Evolutionary conservation across 2,888 invertebrate species (phyloP).

Genomic region (Teleogryllus oceanicus): DNA sequence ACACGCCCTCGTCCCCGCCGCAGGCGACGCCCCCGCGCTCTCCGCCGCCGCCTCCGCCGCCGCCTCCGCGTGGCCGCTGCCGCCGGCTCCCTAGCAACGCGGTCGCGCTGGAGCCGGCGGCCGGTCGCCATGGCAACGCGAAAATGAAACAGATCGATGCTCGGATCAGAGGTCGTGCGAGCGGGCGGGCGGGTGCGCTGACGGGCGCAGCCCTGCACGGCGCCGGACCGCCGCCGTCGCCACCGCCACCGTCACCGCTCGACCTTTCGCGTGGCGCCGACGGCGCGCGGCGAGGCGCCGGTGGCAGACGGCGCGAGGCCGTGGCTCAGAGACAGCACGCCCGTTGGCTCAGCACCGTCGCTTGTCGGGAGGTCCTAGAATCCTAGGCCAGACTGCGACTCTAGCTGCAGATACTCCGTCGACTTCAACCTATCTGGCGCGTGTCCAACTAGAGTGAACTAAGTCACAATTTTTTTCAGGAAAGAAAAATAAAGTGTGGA

Average conservation of each 20-base stretch:
- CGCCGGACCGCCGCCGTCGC: background rate
- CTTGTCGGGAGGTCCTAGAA: too few relatives aligned
- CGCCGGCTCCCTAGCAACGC: background rate
- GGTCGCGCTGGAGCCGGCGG: background rate
- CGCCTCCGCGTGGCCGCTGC: background rate
- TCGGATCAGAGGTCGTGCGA: background rate
- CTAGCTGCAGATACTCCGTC: too few relatives aligned
- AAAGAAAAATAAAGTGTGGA: too few relatives aligned
- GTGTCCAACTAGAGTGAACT: too few relatives aligned
- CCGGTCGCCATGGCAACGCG: conserved; percentile 5
- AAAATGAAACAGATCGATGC: background rate
- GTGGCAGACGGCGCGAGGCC: too few relatives aligned
- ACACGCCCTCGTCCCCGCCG: too few relatives aligned
- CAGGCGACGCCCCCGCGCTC: too few relatives aligned
- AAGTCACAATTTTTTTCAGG: too few relatives aligned
- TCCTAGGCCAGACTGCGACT: too few relatives aligned
- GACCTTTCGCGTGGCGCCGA: background rate
- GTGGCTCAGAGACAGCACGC: too few relatives aligned
- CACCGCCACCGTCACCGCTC: background rate
- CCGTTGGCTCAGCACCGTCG: too few relatives aligned
- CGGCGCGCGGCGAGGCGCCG: background rate
- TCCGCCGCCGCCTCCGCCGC: background rate
- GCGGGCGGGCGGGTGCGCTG: background rate
- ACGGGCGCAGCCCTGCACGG: background rate
- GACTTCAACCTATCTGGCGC: too few relatives aligned